A percentile compares a stretch with the other conserved stretches of the same genome.
These are phyloP conservation scores for Ginglymostoma cirratum DNA, from an alignment of 2,113 vertebrate genomes.

Conservation along the genomic window DNA sequence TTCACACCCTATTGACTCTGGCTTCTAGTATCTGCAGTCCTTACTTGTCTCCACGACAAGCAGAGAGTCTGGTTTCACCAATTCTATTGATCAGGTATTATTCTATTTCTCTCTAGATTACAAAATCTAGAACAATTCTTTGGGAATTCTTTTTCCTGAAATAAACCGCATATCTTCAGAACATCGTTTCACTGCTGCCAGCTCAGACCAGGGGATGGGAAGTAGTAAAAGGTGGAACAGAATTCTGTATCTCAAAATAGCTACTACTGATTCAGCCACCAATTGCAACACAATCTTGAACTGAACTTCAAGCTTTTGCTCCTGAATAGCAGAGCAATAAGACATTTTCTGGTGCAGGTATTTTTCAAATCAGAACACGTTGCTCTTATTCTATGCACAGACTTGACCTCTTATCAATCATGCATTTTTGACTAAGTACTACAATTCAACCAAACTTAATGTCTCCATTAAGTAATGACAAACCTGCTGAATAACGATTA, in stretches of 20 bases:
- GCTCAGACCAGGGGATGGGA: neutral
- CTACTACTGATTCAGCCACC: neutral
- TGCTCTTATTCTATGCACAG: neutral
- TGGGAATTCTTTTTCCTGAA: neutral
- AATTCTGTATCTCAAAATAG: neutral
- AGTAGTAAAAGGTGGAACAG: neutral
- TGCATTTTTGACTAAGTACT: neutral
- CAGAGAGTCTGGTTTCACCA: neutral
- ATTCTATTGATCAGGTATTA: neutral
- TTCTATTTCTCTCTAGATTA: neutral
- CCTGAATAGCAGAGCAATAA: neutral
- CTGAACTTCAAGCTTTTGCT: neutral
- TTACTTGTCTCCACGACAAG: no score
- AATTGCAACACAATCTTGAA: neutral
- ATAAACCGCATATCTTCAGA: neutral
- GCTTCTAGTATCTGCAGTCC: no score
- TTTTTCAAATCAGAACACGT: neutral
- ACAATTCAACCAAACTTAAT: neutral
- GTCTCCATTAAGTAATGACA: neutral
- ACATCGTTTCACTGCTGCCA: neutral
- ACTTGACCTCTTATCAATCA: neutral
- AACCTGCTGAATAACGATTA: neutral
- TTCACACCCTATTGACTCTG: no score
- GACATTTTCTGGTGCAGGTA: neutral
- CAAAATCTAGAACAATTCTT: neutral